Base-by-base conservation (phyloP, 2,113 vertebrate genomes). In the Tragelaphus scriptus region DNA sequence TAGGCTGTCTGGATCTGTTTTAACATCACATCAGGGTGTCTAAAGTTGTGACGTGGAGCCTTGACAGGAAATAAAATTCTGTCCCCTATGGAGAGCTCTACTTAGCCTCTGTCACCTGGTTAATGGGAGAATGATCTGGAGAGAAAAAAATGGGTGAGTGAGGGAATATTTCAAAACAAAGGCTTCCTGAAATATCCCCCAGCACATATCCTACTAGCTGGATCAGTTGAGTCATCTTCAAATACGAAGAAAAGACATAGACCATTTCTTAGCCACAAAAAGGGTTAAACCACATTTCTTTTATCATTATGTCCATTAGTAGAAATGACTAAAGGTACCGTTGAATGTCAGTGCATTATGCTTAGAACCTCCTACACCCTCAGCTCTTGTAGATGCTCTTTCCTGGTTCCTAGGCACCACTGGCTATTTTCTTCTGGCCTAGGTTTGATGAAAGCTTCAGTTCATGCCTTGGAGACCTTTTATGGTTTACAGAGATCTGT, bases 131-230 rank as follows among this genome's bases (percentile, higher is more conserved):
- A 95, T 81, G 40, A 85, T 56, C 88, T 85, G 77, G 61, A 95
- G 80, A 94, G 96, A 81, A 94, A 97, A 92, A 92, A 92, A 82
- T 61, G 56, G 65, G 77, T 6, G 21, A 90, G 28, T 16, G 32
- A 96, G 63, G 56, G 36, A 92, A 53, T 94, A 86, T 91, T 96
- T 93, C 28, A 85, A 96, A 96, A 97, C 90, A 94, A 84, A 94
- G 86, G 49, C 53, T 95, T 89, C 79, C 81, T 92, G 65, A 88
- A 63, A 88, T 80, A 96, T 59, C 49, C 94, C 47, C 51, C 90
- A 71, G 90, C 68, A 86, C 12, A 56, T 51, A 80, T 61, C 85
- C 59, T 75, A 53, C 82, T 59, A 91, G 85, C 40, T 51, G 65
- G 47, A 68, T 90, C 59, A 59, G 55, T 77, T 85, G 53, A 79